A percentile compares a stretch with the other conserved stretches of the same genome.
phyloP scores from a whole-genome alignment of 2,113 vertebrate genomes.

The Cathartes aura region DNA sequence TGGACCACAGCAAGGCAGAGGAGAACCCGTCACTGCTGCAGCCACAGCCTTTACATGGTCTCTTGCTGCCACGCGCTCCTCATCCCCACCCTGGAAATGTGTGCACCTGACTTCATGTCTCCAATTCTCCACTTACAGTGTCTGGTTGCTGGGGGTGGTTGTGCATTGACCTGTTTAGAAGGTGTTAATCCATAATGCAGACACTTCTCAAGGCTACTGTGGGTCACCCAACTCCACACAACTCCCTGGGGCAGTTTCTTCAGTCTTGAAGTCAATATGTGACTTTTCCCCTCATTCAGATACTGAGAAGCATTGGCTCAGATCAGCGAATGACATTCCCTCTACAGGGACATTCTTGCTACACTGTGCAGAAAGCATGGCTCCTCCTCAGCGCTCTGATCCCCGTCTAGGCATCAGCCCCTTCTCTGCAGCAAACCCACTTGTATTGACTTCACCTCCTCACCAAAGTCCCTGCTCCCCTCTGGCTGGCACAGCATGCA shows the following conservation, averaged over 20 bases:
- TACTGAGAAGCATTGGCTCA: background rate
- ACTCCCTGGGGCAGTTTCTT: background rate
- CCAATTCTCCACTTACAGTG: background rate
- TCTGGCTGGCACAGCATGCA: background rate
- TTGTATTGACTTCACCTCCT: background rate
- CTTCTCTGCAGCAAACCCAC: background rate
- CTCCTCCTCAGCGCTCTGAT: background rate
- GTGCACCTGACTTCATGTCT: background rate
- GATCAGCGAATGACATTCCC: background rate
- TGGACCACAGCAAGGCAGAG: background rate
- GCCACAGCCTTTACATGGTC: background rate
- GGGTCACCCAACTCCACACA: background rate
- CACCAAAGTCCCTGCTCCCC: background rate
- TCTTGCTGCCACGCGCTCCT: background rate
- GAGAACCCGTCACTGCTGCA: background rate
- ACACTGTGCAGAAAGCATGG: background rate
- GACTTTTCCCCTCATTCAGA: rapidly evolving
- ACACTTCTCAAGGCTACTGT: background rate
- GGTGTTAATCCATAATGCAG: background rate
- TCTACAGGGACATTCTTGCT: background rate
- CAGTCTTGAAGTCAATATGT: background rate
- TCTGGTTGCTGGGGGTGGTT: rapidly evolving
- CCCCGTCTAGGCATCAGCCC: background rate
- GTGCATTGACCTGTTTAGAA: background rate
- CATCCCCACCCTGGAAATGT: background rate